Percentiles rank a stretch among this genome's conserved stretches.
phyloP scores from a whole-genome alignment of 2,797 vertebrate genomes.

The Mus minutoides region DNA sequence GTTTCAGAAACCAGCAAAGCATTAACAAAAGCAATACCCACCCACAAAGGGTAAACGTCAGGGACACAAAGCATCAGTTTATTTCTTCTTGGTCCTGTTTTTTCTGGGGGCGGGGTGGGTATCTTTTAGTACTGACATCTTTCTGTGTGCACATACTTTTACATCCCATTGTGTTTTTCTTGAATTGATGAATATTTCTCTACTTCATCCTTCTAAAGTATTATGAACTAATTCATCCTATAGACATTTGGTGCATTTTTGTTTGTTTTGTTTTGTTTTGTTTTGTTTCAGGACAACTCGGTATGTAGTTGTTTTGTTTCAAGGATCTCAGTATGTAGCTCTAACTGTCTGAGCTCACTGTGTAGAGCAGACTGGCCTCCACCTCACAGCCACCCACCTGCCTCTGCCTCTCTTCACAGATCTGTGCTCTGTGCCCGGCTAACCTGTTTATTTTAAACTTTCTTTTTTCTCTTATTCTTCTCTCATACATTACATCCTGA shows the following conservation, averaged over 20 bases:
- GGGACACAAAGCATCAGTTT: not conserved
- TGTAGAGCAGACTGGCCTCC: not conserved
- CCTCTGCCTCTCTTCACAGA: not conserved
- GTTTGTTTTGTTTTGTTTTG: not conserved
- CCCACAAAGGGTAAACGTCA: not conserved
- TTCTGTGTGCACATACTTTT: not conserved
- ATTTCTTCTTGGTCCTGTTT: not conserved
- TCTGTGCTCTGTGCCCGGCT: rapidly evolving
- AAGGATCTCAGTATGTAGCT: not conserved
- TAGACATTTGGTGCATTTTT: not conserved
- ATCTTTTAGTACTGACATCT: not conserved
- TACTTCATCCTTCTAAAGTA: not conserved
- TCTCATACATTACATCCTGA: not conserved
- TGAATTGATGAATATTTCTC: not conserved
- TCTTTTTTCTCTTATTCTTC: not conserved
- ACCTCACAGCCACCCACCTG: not conserved
- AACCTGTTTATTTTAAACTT: not conserved
- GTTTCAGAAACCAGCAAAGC: not conserved
- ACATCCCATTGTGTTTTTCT: not conserved
- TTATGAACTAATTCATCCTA: not conserved
- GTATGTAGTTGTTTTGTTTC: not conserved
- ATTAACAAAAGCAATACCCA: not conserved
- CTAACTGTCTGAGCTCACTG: not conserved
- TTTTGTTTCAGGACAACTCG: not conserved
- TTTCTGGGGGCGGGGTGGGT: rapidly evolving